Evolutionary conservation across 2,888 invertebrate genomes (phyloP).

Genomic region (Clepsis dumicolana): DNA sequence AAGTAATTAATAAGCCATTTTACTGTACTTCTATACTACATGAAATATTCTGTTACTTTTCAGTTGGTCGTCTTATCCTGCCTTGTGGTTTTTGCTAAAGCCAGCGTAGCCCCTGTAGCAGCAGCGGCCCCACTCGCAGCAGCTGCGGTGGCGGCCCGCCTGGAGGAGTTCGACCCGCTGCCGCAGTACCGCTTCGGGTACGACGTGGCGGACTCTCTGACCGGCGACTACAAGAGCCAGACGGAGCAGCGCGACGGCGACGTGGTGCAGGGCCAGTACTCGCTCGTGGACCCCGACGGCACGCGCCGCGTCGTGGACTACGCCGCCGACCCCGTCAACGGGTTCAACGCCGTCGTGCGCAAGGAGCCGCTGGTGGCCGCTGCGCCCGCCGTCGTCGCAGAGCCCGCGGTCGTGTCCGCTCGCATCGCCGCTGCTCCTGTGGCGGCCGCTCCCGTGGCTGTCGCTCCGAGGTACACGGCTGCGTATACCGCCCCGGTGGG

Average conservation of each 20-base stretch:
- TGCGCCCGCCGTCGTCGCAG: slow-evolving; percentile 57
- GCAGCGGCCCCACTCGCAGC: slow-evolving; percentile 61
- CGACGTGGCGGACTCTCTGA: slow-evolving; percentile 71
- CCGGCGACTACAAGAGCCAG: slow-evolving; percentile 77
- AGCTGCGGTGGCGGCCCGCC: slow-evolving; percentile 53
- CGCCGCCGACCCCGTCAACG: slow-evolving; percentile 70
- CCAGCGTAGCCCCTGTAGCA: slow-evolving; percentile 61
- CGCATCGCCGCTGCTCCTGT: slow-evolving; percentile 57
- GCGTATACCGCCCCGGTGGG: slow-evolving; percentile 31
- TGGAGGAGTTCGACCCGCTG: slow-evolving; percentile 82
- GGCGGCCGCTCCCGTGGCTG: slow-evolving; percentile 53
- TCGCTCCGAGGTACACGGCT: slow-evolving; percentile 48
- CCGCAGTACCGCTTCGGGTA: slow-evolving; percentile 85
- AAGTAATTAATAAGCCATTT: too few relatives aligned
- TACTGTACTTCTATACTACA: too few relatives aligned
- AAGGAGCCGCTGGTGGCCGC: slow-evolving; percentile 67
- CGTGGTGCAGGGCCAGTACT: slow-evolving; percentile 77
- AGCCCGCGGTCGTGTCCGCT: slow-evolving; percentile 57
- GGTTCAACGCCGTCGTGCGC: slow-evolving; percentile 75
- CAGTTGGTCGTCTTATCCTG: slow-evolving; percentile 71
- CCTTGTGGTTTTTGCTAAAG: slow-evolving; percentile 66
- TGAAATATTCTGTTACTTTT: slow-evolving; percentile 44
- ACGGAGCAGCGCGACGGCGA: slow-evolving; percentile 82
- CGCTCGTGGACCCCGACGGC: slow-evolving; percentile 72
- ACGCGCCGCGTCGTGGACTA: slow-evolving; percentile 75